phyloP scores from a whole-genome alignment of 2,797 vertebrate genomes.

The Cynopterus sphinx region DNA sequence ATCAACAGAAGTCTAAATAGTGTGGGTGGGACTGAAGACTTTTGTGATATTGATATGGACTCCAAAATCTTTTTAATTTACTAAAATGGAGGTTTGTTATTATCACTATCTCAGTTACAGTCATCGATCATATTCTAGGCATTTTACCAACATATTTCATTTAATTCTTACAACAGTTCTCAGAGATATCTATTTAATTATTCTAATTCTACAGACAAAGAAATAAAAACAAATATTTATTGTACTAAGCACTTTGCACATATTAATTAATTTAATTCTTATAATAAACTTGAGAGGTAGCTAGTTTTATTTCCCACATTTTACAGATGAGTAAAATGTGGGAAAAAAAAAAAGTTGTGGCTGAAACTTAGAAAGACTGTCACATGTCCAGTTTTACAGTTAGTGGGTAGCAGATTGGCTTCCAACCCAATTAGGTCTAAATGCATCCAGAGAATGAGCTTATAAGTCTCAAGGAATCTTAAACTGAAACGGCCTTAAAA shows the following conservation, averaged over 20 bases:
- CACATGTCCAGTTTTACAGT: not conserved
- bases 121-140: not conserved
- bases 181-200: not conserved
- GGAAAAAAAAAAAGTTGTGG: no score
- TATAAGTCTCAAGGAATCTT: no score
- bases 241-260: not conserved
- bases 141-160: not conserved
- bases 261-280: not conserved
- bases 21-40: not conserved
- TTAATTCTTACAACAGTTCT: not conserved
- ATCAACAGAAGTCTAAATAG: not conserved
- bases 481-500: not conserved
- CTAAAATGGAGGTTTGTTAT: not conserved
- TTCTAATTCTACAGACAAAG: not conserved
- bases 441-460: not conserved
- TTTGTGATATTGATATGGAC: not conserved
- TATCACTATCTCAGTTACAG: not conserved
- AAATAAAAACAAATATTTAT: not conserved
- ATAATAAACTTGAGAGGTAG: fast-evolving
- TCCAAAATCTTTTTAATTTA: not conserved
- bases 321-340: no score
- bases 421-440: not conserved
- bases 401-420: not conserved
- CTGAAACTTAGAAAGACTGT: not conserved
- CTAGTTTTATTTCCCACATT: not conserved